Percentiles rank a stretch among this genome's conserved stretches.
phyloP scores from a whole-genome alignment of 2,797 vertebrate species.

The Schizopygopsis pylzovi region DNA sequence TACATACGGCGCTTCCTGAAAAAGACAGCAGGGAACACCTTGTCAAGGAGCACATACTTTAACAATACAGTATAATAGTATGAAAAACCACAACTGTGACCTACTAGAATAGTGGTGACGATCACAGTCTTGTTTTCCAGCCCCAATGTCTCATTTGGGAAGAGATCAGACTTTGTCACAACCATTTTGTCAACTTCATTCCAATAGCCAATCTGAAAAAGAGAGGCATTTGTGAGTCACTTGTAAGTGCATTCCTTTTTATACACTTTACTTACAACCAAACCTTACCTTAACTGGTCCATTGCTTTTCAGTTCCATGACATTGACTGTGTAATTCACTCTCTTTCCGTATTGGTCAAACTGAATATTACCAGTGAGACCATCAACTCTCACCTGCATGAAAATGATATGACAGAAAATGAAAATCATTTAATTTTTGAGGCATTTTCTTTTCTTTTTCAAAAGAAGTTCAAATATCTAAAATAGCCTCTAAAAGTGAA shows the following conservation, averaged over 20 bases:
- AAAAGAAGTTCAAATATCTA: background rate
- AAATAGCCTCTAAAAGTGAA: background rate
- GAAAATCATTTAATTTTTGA: background rate
- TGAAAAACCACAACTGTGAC: constrained; percentile 3
- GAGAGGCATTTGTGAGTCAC: background rate
- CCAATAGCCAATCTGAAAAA: constrained; percentile 95
- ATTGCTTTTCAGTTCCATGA: constrained; percentile 97
- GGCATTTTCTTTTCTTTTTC: background rate
- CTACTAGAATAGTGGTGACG: constrained; percentile 98
- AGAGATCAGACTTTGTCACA: constrained; percentile 91
- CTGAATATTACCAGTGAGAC: constrained; percentile 96
- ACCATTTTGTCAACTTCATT: constrained; percentile 99
- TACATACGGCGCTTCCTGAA: constrained; percentile 96
- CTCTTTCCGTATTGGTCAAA: constrained; percentile 98
- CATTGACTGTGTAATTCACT: constrained; percentile 96
- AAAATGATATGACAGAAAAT: background rate
- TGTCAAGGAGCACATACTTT: constrained; percentile 6
- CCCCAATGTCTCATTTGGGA: constrained; percentile 92
- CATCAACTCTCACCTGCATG: constrained; percentile 93
- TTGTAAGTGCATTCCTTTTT: background rate
- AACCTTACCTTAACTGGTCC: constrained; percentile 92
- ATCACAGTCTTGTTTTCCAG: constrained; percentile 99
- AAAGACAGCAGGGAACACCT: constrained; percentile 18
- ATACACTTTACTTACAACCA: background rate
- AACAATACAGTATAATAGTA: background rate